Evolutionary conservation across 2,797 vertebrate genomes (phyloP), one percentile per base, ranked within the genome.

Genomic region (Passerculus sandwichensis): DNA sequence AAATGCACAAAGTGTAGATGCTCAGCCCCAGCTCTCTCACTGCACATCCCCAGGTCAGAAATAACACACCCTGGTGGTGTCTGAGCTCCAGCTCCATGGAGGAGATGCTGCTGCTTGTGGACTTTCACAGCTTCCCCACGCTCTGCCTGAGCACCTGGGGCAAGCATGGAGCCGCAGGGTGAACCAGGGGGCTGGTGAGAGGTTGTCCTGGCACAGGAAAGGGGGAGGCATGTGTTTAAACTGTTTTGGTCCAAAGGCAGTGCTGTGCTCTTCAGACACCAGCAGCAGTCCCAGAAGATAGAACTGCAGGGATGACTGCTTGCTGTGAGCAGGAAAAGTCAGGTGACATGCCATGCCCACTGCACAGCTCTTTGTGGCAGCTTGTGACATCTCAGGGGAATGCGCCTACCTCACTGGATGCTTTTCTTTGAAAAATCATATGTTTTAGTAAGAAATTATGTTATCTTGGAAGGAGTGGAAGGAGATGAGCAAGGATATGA

Each of bases 311-410:
- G 48, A 36, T 11, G 15, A 25, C 51, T 79, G 60, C 20, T 74
- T 26, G 13, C 18, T 9, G 3, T 6, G 15, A 42, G 19, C 0
- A 1, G 47, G 16, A 69, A n/a, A 53, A 29, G 13, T 0, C 0
- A 15, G 13, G 26, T 45, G 34, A 22, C 11, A 15, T 1, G 0
- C 25, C 29, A 27, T 14, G 11, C 10, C 22, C 26, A 15, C 22
- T 2, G 3, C 53, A 34, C 1, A 3, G 61, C 30, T 72, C 38
- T 36, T 40, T 21, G 12, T 30, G 62, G 74, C n/a, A 70, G 8
- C 17, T 32, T 59, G 51, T 56, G 60, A 17, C 21, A 50, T 26
- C 32, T 53, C 26, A 1, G 4, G 2, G 38, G 17, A 90, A 88
- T 13, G 13, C 36, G 40, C 14, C 21, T 54, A 29, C 10, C 9